A percentile compares a stretch with the other conserved stretches of the same genome.
These are phyloP conservation scores for Apodemia mormo DNA, from an alignment of 2,888 invertebrate genomes.

Conservation along the genomic window DNA sequence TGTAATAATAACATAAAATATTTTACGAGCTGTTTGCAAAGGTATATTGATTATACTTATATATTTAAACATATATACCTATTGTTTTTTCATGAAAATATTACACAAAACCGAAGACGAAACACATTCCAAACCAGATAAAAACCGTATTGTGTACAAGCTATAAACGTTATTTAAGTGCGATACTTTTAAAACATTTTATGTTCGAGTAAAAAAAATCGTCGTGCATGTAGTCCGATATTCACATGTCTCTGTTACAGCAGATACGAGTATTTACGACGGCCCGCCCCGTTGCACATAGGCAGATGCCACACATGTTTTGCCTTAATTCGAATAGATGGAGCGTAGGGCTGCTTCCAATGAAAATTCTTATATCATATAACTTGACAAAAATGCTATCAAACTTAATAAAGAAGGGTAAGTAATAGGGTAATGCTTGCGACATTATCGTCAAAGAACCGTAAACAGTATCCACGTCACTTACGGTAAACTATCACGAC, in stretches of 20 bases:
- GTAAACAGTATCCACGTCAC: too few relatives aligned
- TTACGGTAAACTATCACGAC: too few relatives aligned
- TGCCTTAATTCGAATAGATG: slow-evolving; percentile 79
- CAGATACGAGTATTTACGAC: slow-evolving; percentile 76
- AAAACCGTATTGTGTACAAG: slow-evolving; percentile 10
- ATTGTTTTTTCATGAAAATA: background rate
- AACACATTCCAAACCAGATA: background rate
- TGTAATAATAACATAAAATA: too few relatives aligned
- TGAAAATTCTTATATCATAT: background rate
- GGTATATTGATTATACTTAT: too few relatives aligned
- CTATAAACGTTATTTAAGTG: slow-evolving; percentile 42
- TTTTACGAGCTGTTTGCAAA: too few relatives aligned
- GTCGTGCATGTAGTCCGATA: slow-evolving; percentile 31
- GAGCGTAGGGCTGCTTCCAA: slow-evolving; percentile 57
- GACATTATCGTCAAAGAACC: too few relatives aligned
- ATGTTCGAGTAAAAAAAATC: slow-evolving; percentile 13
- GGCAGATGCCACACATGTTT: slow-evolving; percentile 79
- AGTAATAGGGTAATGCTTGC: too few relatives aligned
- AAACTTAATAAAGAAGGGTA: too few relatives aligned
- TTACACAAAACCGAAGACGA: background rate
- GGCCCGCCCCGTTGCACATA: slow-evolving; percentile 57
- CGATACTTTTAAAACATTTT: slow-evolving; percentile 12
- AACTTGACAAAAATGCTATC: too few relatives aligned
- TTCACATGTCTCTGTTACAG: slow-evolving; percentile 64
- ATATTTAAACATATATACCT: too few relatives aligned